Conservation (phyloP, 2,888 invertebrate species). For the Oscheius myriophilus region DNA sequence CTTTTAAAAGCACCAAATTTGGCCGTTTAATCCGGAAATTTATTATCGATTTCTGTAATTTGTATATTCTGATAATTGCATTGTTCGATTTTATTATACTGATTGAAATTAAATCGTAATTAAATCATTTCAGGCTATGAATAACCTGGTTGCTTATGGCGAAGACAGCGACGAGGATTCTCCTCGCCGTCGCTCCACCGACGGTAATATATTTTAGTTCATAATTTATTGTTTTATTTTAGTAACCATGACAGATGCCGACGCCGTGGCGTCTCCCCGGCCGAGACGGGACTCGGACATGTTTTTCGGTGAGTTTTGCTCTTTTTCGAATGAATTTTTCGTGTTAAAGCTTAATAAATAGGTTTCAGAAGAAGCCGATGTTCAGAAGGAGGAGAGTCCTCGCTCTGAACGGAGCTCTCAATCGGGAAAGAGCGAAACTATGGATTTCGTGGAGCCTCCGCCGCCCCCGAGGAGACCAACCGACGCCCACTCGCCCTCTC, state of each 20-base stretch:
- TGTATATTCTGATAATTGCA: background rate
- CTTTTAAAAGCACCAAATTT: no score
- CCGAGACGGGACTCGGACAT: constrained; percentile 32
- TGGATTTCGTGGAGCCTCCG: constrained; percentile 41
- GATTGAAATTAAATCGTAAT: background rate
- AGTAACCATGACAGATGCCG: background rate
- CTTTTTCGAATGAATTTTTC: background rate
- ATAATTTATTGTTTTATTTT: background rate
- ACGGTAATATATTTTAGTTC: constrained; percentile 29
- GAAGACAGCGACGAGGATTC: constrained; percentile 51
- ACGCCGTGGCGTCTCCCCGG: background rate
- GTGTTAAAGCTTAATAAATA: background rate
- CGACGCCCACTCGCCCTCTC: constrained; percentile 35
- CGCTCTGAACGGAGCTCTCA: no score
- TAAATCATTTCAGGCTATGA: constrained; percentile 33
- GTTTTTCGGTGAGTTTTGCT: constrained; percentile 30
- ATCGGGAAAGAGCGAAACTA: constrained; percentile 14
- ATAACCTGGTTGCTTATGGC: constrained; percentile 45
- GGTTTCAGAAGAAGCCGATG: background rate
- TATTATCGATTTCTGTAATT: background rate
- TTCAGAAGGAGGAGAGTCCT: background rate
- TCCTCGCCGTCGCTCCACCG: constrained; percentile 32
- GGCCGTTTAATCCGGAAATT: no score
- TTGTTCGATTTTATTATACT: no score
- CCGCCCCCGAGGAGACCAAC: constrained; percentile 38